phyloP scores from a whole-genome alignment of 2,888 invertebrate genomes.

The Balanococcus diminutus region DNA sequence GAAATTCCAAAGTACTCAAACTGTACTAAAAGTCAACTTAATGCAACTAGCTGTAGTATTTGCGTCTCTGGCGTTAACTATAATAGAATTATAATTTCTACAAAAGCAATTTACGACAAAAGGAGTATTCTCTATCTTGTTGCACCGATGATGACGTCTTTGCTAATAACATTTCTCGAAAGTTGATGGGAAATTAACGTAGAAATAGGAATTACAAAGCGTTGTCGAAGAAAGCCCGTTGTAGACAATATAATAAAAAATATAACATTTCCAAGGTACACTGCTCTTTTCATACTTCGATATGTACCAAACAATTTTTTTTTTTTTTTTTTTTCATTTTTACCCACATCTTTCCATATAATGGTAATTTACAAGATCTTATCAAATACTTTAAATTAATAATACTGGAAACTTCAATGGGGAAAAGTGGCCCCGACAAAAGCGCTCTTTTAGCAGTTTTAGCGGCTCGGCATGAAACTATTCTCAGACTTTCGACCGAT shows the following conservation, averaged over 20 bases:
- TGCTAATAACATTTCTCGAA: constrained; percentile 42
- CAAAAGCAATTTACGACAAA: constrained; percentile 46
- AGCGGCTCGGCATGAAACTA: no score
- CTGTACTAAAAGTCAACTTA: background rate
- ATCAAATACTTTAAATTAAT: no score
- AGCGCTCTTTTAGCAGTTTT: no score
- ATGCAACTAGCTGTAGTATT: background rate
- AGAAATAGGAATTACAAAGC: constrained; percentile 42
- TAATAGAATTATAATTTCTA: constrained; percentile 34
- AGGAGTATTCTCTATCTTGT: background rate
- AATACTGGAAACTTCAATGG: no score
- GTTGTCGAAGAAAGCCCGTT: constrained; percentile 2
- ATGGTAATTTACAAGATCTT: no score
- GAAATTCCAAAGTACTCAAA: background rate
- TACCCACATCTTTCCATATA: no score
- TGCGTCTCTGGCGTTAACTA: background rate
- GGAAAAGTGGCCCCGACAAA: no score
- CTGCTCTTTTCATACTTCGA: constrained; percentile 4
- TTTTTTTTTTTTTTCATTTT: background rate
- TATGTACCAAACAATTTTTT: no score
- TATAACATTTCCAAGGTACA: background rate
- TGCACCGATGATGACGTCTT: constrained; percentile 4
- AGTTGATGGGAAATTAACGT: constrained; percentile 49
- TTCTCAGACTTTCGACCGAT: no score
- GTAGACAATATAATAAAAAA: constrained; percentile 36